phyloP scores from a whole-genome alignment of 2,888 invertebrate genomes.

The Chromoteleia sp. region DNA sequence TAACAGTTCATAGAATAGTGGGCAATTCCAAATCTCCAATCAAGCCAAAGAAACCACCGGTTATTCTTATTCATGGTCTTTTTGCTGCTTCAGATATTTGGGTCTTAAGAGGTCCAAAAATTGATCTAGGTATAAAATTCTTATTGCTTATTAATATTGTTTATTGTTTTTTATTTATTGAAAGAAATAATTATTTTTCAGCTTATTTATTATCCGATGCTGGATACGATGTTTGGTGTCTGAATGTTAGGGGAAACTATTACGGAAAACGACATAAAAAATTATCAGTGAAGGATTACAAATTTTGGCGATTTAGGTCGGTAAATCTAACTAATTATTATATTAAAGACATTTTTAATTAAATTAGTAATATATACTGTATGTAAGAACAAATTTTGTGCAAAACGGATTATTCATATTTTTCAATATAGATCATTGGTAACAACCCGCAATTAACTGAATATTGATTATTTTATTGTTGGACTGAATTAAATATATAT shows the following conservation, averaged over 20 bases:
- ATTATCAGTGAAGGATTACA: constrained; percentile 83
- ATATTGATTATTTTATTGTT: too few species aligned
- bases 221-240: constrained; percentile 88
- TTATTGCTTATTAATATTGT: too few species aligned
- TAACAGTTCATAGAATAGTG: constrained; percentile 78
- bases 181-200: constrained; percentile 79
- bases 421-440: too few species aligned
- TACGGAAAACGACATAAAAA: constrained; percentile 85
- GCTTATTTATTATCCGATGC: constrained; percentile 86
- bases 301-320: constrained; percentile 87
- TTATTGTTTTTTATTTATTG: too few species aligned
- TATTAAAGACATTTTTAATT: too few species aligned
- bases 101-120: constrained; percentile 77
- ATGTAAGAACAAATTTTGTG: too few species aligned
- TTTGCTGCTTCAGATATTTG: constrained; percentile 79
- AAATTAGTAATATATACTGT: too few species aligned
- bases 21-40: constrained; percentile 72
- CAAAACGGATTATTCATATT: too few species aligned
- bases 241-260: constrained; percentile 86
- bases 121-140: constrained; percentile 77
- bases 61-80: constrained; percentile 78
- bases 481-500: too few species aligned
- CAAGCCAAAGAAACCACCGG: constrained; percentile 73
- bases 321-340: too few species aligned
- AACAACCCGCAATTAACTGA: too few species aligned